Base-by-base conservation (phyloP, 1,140 invertebrate genomes). In the Drosophila equinoxialis region DNA sequence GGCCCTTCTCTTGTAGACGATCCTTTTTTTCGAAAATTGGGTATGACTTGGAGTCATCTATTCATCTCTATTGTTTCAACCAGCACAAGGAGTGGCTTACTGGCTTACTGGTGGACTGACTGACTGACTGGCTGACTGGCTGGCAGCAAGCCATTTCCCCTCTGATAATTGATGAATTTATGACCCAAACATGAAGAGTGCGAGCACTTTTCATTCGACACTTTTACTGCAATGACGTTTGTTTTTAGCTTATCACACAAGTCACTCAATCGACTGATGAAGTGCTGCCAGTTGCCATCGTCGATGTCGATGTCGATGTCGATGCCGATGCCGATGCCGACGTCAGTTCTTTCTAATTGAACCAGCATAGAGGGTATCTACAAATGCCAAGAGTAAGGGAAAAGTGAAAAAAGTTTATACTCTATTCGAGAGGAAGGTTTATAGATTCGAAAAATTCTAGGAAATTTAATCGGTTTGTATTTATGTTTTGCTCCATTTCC, bases 141-240 rank as follows among this genome's bases (percentile, higher is more conserved):
- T 23, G 14, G 26, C 17, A 6, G 33, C 4, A 30, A 8, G 23
- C 4, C 42, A 11, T 39, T 67, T 78, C 71, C 68, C 72, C 65
- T 64, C 60, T 62, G 65, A 78, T 78, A 79, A 79, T 79, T 79
- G 76, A 79, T 76, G 76, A 68, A 78, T 78, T 78, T 75, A 78
- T 71, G 68, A 69, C 68, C 42, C 45, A 51, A 71, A 75, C 76
- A 76, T 72, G 61, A 64, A 45, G 73, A 57, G 71, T 42, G 35
- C 33, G 54, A 51, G 17, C 45, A 51, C 45, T 51, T 75, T 75
- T 63, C 64, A 75, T 68, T 71, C 17, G 17, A 58, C 61, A 78
- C 42, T 67, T 70, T 63, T 67, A 71, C 72, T 74, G 37, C 65
- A 76, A 69, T 66, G 59, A 39, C 20, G 35, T 30, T 58, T 62